These are phyloP conservation scores for Corythornis madagascariensis DNA, from an alignment of 2,113 vertebrate genomes.

Conservation along the genomic window DNA sequence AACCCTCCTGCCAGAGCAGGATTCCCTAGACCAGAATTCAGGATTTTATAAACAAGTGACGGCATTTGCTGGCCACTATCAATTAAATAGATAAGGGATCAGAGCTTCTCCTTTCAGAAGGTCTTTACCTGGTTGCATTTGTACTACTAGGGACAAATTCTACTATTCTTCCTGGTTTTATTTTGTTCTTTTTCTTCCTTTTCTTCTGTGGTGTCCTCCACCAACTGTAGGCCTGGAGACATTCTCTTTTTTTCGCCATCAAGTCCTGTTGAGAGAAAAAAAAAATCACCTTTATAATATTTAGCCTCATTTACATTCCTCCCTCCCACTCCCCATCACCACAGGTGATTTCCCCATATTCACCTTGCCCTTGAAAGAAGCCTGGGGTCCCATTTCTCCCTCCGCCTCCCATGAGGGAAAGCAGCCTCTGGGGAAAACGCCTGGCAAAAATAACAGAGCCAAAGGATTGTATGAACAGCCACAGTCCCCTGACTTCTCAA, in stretches of 20 bases:
- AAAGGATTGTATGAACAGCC: slow-evolving; percentile 79
- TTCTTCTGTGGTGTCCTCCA: slow-evolving; percentile 73
- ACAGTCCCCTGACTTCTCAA: slow-evolving; percentile 76
- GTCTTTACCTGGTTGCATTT: slow-evolving; percentile 65
- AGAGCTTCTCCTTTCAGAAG: background rate
- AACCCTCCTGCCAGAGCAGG: too few relatives aligned
- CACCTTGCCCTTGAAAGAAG: slow-evolving; percentile 79
- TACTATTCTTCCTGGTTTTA: slow-evolving; percentile 74
- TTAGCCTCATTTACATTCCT: slow-evolving; percentile 73
- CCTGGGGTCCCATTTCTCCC: slow-evolving; percentile 79
- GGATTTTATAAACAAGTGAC: background rate
- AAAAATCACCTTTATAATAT: slow-evolving; percentile 63
- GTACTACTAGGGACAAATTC: slow-evolving; percentile 69
- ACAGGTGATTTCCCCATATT: slow-evolving; percentile 79
- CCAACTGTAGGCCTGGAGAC: slow-evolving; percentile 71
- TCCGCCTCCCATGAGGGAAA: slow-evolving; percentile 79
- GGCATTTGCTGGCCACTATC: background rate
- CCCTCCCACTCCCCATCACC: slow-evolving; percentile 78
- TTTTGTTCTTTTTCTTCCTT: slow-evolving; percentile 77
- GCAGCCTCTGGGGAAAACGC: slow-evolving; percentile 78
- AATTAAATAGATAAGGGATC: background rate
- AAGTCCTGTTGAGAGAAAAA: slow-evolving; percentile 69
- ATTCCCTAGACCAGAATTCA: background rate
- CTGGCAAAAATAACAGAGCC: slow-evolving; percentile 80
- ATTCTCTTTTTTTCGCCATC: slow-evolving; percentile 70